Conservation (phyloP, 2,888 invertebrate genomes). For the Hirtodrosophila alboralis region DNA sequence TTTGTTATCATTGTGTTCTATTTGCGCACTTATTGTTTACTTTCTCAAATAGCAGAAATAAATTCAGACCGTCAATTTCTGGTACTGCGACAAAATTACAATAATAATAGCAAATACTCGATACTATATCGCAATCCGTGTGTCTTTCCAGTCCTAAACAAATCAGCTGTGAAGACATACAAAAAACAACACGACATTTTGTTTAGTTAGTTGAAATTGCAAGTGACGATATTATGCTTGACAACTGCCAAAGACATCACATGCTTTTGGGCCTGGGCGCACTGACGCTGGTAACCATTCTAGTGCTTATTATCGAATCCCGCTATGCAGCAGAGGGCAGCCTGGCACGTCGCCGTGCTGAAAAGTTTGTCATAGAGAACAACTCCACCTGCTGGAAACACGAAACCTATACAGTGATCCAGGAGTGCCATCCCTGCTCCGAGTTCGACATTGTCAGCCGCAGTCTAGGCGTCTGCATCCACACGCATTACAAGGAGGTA, state of each 20-base stretch:
- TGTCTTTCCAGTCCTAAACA: conserved; percentile 14
- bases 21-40: too few relatives aligned
- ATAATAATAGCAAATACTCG: too few relatives aligned
- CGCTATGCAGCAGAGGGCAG: conserved; percentile 82
- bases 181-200: conserved; percentile 13
- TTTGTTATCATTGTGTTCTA: neutral
- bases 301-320: conserved; percentile 93
- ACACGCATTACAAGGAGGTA: conserved; percentile 93
- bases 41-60: too few relatives aligned
- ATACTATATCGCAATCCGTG: neutral
- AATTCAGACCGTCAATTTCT: too few relatives aligned
- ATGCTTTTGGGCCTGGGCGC: conserved; percentile 91
- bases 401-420: conserved; percentile 88
- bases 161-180: conserved; percentile 27
- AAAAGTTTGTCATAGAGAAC: conserved; percentile 89
- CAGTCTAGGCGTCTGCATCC: conserved; percentile 92
- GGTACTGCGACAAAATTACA: too few relatives aligned
- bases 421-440: conserved; percentile 94
- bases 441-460: conserved; percentile 93
- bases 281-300: conserved; percentile 91
- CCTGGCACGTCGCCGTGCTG: conserved; percentile 58
- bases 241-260: conserved; percentile 92
- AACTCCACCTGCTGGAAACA: conserved; percentile 91
- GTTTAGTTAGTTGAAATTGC: conserved; percentile 4
- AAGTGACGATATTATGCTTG: conserved; percentile 87